Conservation (phyloP, 2,888 invertebrate species). For the Pollenia labialis region DNA sequence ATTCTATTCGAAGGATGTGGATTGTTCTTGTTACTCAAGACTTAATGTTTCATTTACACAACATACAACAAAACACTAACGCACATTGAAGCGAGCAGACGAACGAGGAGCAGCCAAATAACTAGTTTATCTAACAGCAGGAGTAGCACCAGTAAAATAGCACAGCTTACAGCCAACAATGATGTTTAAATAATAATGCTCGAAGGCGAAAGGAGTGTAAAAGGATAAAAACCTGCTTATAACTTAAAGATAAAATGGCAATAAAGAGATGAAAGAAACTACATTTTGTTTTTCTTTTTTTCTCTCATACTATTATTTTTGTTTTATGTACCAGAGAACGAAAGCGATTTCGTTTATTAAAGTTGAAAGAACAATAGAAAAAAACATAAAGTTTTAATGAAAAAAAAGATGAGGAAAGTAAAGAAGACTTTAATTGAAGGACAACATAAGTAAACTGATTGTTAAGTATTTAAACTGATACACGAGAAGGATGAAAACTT, state of each 20-base stretch:
- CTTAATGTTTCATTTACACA: slow-evolving; percentile 66
- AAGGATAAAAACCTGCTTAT: background rate
- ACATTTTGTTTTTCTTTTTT: background rate
- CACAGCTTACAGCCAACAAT: slow-evolving; percentile 25
- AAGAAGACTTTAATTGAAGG: slow-evolving; percentile 58
- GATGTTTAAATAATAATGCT: slow-evolving; percentile 25
- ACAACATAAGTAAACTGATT: slow-evolving; percentile 63
- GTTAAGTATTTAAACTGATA: slow-evolving; percentile 64
- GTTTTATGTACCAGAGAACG: slow-evolving; percentile 6
- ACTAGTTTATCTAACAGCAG: slow-evolving; percentile 23
- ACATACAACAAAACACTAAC: slow-evolving; percentile 3
- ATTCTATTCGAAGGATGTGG: slow-evolving; percentile 37
- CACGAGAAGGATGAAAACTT: background rate
- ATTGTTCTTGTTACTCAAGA: slow-evolving; percentile 41
- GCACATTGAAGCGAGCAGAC: slow-evolving; percentile 10
- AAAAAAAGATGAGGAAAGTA: background rate
- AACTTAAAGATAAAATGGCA: slow-evolving; percentile 1
- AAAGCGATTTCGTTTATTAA: slow-evolving; percentile 16
- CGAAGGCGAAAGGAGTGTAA: background rate
- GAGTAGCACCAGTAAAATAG: background rate
- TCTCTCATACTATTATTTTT: background rate
- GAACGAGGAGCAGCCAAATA: slow-evolving; percentile 26
- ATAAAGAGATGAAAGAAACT: slow-evolving; percentile 8
- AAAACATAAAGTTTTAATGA: slow-evolving; percentile 2
- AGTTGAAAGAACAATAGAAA: slow-evolving; percentile 13